These are phyloP conservation scores for Oscheius sp. DNA, from an alignment of 2,888 invertebrate species.

Conservation along the genomic window DNA sequence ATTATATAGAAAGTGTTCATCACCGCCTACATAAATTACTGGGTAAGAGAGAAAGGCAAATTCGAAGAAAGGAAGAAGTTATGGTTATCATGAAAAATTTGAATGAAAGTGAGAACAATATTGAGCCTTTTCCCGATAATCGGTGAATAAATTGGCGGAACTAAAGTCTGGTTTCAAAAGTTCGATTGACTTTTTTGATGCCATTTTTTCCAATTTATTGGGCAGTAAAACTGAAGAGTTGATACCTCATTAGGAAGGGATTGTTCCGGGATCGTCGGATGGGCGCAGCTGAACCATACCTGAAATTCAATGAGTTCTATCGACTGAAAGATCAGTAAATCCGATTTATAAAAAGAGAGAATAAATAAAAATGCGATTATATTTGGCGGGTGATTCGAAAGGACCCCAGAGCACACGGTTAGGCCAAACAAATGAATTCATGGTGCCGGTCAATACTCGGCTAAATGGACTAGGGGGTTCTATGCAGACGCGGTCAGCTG, in stretches of 20 bases:
- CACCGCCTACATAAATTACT: constrained; percentile 11
- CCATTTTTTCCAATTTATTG: too few relatives aligned
- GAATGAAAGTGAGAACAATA: neutral
- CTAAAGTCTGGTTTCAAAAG: neutral
- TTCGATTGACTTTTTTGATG: too few relatives aligned
- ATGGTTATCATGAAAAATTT: neutral
- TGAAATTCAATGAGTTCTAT: constrained; percentile 4
- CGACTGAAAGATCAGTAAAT: too few relatives aligned
- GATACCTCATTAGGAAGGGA: neutral
- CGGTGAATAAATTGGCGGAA: neutral
- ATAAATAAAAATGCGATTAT: too few relatives aligned
- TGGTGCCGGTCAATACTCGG: constrained; percentile 23
- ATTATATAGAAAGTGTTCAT: neutral
- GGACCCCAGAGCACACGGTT: too few relatives aligned
- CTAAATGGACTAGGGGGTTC: neutral
- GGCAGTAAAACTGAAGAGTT: neutral
- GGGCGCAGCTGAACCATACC: constrained; percentile 1
- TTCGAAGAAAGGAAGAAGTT: neutral
- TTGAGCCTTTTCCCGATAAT: neutral
- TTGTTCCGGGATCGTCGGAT: neutral
- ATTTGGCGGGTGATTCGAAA: neutral
- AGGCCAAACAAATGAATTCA: constrained; percentile 21
- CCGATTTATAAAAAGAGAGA: too few relatives aligned
- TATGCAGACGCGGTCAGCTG: neutral
- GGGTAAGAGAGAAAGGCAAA: neutral